Conservation (phyloP, 1,140 invertebrate genomes). For the Drosophila grimshawi region DNA sequence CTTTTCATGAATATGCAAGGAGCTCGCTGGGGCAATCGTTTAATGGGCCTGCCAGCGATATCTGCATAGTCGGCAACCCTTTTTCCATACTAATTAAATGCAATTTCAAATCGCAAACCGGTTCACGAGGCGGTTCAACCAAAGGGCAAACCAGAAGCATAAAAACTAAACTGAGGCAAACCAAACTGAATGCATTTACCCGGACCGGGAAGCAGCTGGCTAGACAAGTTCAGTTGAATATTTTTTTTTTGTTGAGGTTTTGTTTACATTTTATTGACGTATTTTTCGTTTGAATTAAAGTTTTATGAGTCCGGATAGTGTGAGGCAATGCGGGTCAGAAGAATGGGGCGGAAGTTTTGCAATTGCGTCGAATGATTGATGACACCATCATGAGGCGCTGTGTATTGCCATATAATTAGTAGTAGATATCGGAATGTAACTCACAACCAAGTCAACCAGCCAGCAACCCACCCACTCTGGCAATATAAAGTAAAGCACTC, state of each 20-base stretch:
- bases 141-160: conserved; percentile 44
- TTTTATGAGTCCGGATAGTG: conserved; percentile 55
- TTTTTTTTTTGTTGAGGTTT: conserved; percentile 31
- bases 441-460: neutral
- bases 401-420: conserved; percentile 53
- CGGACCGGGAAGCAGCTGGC: conserved; percentile 23
- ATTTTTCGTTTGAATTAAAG: conserved; percentile 59
- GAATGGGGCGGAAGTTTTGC: conserved; percentile 62
- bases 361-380: conserved; percentile 64
- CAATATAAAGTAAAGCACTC: conserved; percentile 43
- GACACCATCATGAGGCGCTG: conserved; percentile 39
- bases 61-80: conserved; percentile 40
- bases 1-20: conserved; percentile 55
- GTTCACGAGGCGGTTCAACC: conserved; percentile 40
- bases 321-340: conserved; percentile 60
- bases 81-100: conserved; percentile 66
- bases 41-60: conserved; percentile 46
- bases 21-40: conserved; percentile 33
- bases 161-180: conserved; percentile 9
- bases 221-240: conserved; percentile 45
- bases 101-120: conserved; percentile 59
- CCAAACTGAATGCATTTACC: conserved; percentile 2
- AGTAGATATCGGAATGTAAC: conserved; percentile 30
- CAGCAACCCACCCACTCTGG: neutral
- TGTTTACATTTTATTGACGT: conserved; percentile 55